A percentile compares a stretch with the other conserved stretches of the same genome.
phyloP scores from a whole-genome alignment of 2,113 vertebrate genomes.

The Ranitomeya variabilis region DNA sequence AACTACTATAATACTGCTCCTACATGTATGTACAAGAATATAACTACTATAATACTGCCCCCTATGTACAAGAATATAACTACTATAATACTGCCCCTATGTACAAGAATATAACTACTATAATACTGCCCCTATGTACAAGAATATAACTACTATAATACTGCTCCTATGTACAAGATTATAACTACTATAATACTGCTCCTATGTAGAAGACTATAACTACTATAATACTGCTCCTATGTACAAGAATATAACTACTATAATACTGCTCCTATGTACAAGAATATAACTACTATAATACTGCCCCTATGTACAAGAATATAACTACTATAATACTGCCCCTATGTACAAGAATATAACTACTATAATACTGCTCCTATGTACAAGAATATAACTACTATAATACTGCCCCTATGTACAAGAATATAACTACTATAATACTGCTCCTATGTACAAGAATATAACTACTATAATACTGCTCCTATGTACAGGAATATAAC shows the following conservation, averaged over 20 bases:
- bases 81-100: neutral
- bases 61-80: neutral
- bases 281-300: neutral
- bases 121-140: neutral
- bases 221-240: neutral
- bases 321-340: neutral
- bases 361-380: neutral
- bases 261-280: neutral
- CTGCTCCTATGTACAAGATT: constrained; percentile 9
- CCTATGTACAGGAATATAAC: neutral
- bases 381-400: neutral
- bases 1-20: neutral
- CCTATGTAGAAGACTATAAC: neutral
- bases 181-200: neutral
- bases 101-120: neutral
- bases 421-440: neutral
- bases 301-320: neutral
- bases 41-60: neutral
- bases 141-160: neutral
- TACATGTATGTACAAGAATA: neutral
- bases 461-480: neutral
- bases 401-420: neutral
- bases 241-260: neutral
- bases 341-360: neutral
- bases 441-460: neutral